Evolutionary conservation across 2,113 vertebrate species (phyloP), one percentile per base, ranked within the genome.

Genomic region (Eudyptes chrysolophus): DNA sequence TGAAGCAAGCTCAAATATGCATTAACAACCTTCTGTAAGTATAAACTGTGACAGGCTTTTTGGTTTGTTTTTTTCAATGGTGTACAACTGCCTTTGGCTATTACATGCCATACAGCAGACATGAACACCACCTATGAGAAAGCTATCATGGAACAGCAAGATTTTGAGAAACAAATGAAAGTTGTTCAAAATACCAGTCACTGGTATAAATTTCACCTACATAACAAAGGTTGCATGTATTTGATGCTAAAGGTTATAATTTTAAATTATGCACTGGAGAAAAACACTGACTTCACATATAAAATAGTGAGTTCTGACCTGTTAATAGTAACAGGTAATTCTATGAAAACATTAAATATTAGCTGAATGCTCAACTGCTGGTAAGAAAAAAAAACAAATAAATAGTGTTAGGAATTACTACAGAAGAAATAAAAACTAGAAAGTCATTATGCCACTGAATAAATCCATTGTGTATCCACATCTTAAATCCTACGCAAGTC

Each of bases 11-110:
- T 84, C 10, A 78, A 40, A 49, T 27, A 78, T 3, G 3, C 17
- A 36, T 36, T 52, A 87, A 61, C 25, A 55, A 24, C 5, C 8
- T 51, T 62, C 55, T 58, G 2, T 6, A 79, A 68, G 25, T 29
- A 13, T 1, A 18, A 44, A 17, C 22, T 38, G 29, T 4, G 22
- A 76, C 34, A 69, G 29, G 4, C 42, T 77, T 7, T 5, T 18
- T 46, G 17, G 44, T 46, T 46, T 46, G 6, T 1, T 2, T 74
- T 84, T 84, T 44, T 25, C 34, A 89, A 6, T 0, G 0, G 20
- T 16, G 6, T 52, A 55, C 32, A 80, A 24, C 16, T 48, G 22
- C 49, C 24, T 69, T 77, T 72, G 36, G 16, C 40, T 69, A n/a
- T 27, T 32, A 75, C 18, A 29, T 32, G 42, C 26, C 54, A 42